phyloP scores from a whole-genome alignment of 2,888 invertebrate genomes.

The Caprella mutica region DNA sequence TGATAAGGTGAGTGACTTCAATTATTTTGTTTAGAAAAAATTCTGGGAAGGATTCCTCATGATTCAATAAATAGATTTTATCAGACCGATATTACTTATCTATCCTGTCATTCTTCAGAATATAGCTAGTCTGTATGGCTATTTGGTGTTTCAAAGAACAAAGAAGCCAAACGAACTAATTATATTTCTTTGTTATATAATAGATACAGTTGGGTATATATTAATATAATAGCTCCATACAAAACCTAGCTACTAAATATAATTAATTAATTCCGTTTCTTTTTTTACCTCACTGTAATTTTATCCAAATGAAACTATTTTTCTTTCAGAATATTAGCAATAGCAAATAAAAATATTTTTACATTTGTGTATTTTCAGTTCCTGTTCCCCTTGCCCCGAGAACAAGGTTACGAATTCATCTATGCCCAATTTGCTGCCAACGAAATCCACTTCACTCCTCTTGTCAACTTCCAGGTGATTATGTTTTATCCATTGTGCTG shows the following conservation, averaged over 20 bases:
- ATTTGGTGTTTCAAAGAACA: too few relatives aligned
- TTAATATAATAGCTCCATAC: too few relatives aligned
- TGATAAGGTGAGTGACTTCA: neutral
- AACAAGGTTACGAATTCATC: conserved; percentile 75
- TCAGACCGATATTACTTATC: neutral
- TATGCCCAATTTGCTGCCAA: conserved; percentile 61
- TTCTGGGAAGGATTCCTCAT: conserved; percentile 74
- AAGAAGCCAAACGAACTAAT: too few relatives aligned
- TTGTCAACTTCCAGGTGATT: conserved; percentile 65
- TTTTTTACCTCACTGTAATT: neutral
- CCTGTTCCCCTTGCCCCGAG: conserved; percentile 65
- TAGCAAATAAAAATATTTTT: too few relatives aligned
- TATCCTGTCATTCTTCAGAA: too few relatives aligned
- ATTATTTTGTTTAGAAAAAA: conserved; percentile 41
- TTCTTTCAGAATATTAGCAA: neutral
- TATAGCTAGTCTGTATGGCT: too few relatives aligned
- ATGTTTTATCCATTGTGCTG: too few relatives aligned
- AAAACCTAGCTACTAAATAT: too few relatives aligned
- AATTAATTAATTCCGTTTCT: neutral
- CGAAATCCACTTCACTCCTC: conserved; percentile 68
- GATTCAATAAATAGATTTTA: conserved; percentile 50
- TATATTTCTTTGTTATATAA: too few relatives aligned
- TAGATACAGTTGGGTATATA: too few relatives aligned
- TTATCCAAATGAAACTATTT: neutral
- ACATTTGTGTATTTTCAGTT: conserved; percentile 45